Evolutionary conservation across 1,140 invertebrate genomes (phyloP).

Genomic region (Drosophila athabasca): DNA sequence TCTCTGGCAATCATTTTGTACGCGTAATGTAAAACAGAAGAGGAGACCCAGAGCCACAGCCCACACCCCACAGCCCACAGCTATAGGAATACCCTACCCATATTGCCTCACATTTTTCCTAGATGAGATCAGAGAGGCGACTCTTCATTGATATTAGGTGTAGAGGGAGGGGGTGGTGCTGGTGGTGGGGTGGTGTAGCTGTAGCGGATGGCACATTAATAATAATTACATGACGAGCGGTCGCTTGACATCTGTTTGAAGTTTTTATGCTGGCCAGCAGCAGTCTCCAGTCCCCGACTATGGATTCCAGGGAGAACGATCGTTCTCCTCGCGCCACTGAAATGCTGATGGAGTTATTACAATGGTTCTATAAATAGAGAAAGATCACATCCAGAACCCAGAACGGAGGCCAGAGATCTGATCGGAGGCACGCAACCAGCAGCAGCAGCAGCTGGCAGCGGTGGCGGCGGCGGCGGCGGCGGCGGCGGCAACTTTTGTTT

Average conservation of each 20-base stretch:
- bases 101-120: constrained; percentile 39
- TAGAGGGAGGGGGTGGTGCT: neutral
- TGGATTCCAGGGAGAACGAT: constrained; percentile 3
- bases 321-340: neutral
- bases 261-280: constrained; percentile 49
- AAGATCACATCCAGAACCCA: no score
- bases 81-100: no score
- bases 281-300: constrained; percentile 4
- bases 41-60: constrained; percentile 18
- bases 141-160: constrained; percentile 6
- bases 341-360: constrained; percentile 59
- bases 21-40: constrained; percentile 56
- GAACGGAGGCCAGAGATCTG: no score
- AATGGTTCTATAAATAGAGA: constrained; percentile 56
- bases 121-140: constrained; percentile 53
- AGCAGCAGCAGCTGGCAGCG: neutral
- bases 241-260: constrained; percentile 64
- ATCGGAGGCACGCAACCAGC: constrained; percentile 45
- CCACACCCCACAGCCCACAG: no score
- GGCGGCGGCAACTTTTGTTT: constrained; percentile 35
- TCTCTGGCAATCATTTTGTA: constrained; percentile 49
- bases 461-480: neutral
- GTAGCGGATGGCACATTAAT: constrained; percentile 47
- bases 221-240: constrained; percentile 56
- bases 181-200: neutral